Percentiles rank a stretch among this genome's conserved stretches.
Conservation (phyloP, 2,888 invertebrate genomes). For the Pseudococcus longispinus region DNA sequence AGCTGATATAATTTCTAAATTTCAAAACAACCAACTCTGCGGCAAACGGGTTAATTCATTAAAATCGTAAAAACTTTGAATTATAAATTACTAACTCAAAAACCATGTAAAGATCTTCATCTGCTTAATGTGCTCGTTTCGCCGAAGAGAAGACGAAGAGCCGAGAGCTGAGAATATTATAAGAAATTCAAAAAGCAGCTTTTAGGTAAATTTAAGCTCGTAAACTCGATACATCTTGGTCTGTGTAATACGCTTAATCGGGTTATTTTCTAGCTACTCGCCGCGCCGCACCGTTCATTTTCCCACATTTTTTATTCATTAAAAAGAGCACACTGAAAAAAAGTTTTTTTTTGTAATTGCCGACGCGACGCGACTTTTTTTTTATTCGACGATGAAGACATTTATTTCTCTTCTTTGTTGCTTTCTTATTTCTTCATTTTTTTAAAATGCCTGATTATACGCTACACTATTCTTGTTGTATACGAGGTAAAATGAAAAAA, state of each 20-base stretch:
- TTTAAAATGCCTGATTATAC: background rate
- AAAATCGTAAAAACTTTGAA: constrained; percentile 37
- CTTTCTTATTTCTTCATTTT: background rate
- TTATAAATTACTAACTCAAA: constrained; percentile 40
- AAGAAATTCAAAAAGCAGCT: constrained; percentile 37
- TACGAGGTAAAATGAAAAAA: background rate
- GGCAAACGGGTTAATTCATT: background rate
- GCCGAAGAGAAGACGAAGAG: background rate
- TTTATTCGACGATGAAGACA: background rate
- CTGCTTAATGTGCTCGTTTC: constrained; percentile 21
- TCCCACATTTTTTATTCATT: constrained; percentile 32
- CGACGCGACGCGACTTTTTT: background rate
- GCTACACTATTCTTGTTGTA: background rate
- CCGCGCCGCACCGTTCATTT: background rate
- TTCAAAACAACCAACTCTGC: constrained; percentile 10
- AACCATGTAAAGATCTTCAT: constrained; percentile 41
- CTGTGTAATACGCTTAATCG: background rate
- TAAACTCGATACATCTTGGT: constrained; percentile 32
- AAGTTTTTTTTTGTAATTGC: constrained; percentile 2
- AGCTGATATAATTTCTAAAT: constrained; percentile 19
- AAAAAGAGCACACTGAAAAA: background rate
- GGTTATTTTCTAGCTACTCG: background rate
- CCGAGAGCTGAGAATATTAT: background rate
- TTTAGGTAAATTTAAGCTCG: constrained; percentile 44
- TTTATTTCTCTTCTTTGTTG: background rate